These are phyloP conservation scores for Argyrosomus japonicus DNA, from an alignment of 2,113 vertebrate species.

Conservation along the genomic window DNA sequence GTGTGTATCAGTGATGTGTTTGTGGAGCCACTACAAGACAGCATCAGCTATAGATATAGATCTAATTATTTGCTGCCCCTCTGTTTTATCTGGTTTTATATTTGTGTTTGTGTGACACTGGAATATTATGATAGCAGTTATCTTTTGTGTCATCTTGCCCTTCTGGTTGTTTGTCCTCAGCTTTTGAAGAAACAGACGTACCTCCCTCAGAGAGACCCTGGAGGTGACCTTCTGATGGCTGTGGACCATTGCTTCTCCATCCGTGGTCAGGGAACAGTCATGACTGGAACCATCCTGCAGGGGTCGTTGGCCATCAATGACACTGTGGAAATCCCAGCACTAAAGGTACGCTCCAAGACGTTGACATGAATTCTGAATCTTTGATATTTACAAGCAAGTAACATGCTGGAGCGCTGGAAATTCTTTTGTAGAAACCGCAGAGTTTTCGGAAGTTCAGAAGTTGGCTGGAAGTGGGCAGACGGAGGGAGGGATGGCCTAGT, in stretches of 20 bases:
- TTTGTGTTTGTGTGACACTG: conserved; percentile 31
- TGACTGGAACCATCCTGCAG: conserved; percentile 97
- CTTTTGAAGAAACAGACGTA: conserved; percentile 93
- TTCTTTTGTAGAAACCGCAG: conserved; percentile 19
- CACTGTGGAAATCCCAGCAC: conserved; percentile 94
- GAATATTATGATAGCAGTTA: conserved; percentile 21
- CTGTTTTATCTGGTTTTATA: not conserved
- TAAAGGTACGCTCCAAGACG: conserved; percentile 87
- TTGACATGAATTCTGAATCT: conserved; percentile 5
- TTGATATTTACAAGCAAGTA: conserved; percentile 34
- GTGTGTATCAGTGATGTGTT: not conserved
- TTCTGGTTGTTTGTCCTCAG: conserved; percentile 72
- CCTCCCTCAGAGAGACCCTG: conserved; percentile 91
- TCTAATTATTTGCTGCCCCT: not conserved
- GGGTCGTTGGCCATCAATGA: conserved; percentile 93
- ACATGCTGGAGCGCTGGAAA: conserved; percentile 18
- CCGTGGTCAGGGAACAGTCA: conserved; percentile 96
- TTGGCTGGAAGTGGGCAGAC: conserved; percentile 73
- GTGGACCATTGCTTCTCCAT: conserved; percentile 99
- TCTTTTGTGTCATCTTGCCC: not conserved
- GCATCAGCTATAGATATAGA: conserved; percentile 8
- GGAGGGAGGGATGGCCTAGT: conserved; percentile 75
- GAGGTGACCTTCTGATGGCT: conserved; percentile 94
- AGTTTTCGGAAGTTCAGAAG: conserved; percentile 80
- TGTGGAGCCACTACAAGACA: conserved; percentile 10